A percentile compares a stretch with the other conserved stretches of the same genome.
phyloP scores from a whole-genome alignment of 2,113 vertebrate genomes.

The Lophius piscatorius region DNA sequence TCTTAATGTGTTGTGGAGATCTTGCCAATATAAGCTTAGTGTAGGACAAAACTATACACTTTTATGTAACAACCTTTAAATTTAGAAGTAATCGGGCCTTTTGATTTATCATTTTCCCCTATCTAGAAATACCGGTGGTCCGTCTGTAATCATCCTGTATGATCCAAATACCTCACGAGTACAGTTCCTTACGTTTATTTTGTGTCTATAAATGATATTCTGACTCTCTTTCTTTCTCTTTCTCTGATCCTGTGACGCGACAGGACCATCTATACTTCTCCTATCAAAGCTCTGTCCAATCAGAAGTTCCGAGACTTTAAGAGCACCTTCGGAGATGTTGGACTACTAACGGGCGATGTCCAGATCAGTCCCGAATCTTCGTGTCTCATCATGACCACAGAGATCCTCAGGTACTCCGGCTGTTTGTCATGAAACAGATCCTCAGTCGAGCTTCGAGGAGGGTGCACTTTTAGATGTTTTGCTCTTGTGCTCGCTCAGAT shows the following conservation, averaged over 20 bases:
- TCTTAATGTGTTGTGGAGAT: too few species aligned
- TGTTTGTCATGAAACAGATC: neutral
- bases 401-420: conserved; percentile 85
- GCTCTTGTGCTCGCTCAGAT: conserved; percentile 74
- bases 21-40: too few species aligned
- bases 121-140: too few species aligned
- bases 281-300: conserved; percentile 94
- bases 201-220: neutral
- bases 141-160: too few species aligned
- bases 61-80: too few species aligned
- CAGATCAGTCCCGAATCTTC: conserved; percentile 90
- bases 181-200: neutral
- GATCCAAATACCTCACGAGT: too few species aligned
- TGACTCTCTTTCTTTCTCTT: neutral
- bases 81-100: too few species aligned
- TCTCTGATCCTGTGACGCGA: conserved; percentile 21
- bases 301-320: conserved; percentile 95
- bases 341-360: conserved; percentile 89
- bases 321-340: conserved; percentile 89
- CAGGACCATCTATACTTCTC: conserved; percentile 92
- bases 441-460: too few species aligned
- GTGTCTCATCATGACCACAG: conserved; percentile 95
- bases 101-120: too few species aligned
- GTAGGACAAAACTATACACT: too few species aligned
- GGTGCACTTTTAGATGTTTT: neutral